A percentile compares a stretch with the other conserved stretches of the same genome.
Conservation (phyloP, 2,113 vertebrate genomes). For the Lepus timidus region DNA sequence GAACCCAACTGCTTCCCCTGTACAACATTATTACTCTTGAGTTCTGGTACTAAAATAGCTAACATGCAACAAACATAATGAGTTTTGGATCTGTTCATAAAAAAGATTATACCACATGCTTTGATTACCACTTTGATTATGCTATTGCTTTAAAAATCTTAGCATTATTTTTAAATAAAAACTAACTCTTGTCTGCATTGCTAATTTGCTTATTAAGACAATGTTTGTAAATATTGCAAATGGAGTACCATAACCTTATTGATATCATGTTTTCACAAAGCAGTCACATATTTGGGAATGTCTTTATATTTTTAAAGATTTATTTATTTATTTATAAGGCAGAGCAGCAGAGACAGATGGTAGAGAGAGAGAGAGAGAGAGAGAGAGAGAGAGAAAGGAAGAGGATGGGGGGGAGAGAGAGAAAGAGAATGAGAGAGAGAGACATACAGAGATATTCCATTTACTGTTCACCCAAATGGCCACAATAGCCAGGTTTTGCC, state of each 20-base stretch:
- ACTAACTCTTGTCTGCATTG: neutral
- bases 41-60: neutral
- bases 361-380: too few species aligned
- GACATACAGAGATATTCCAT: too few species aligned
- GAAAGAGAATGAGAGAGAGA: too few species aligned
- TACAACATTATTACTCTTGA: neutral
- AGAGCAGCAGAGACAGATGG: too few species aligned
- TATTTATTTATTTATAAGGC: too few species aligned
- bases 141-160: neutral
- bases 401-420: too few species aligned
- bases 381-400: too few species aligned
- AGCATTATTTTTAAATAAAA: slow-evolving; percentile 24
- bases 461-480: too few species aligned
- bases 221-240: neutral
- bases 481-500: too few species aligned
- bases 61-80: neutral
- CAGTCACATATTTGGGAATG: neutral
- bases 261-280: neutral
- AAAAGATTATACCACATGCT: neutral
- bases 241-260: neutral
- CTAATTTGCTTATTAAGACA: slow-evolving; percentile 8
- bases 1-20: neutral
- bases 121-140: neutral
- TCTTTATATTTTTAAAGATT: neutral
- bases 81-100: neutral